Conservation (phyloP, 2,888 invertebrate genomes). For the Drosophila nigritarsus region DNA sequence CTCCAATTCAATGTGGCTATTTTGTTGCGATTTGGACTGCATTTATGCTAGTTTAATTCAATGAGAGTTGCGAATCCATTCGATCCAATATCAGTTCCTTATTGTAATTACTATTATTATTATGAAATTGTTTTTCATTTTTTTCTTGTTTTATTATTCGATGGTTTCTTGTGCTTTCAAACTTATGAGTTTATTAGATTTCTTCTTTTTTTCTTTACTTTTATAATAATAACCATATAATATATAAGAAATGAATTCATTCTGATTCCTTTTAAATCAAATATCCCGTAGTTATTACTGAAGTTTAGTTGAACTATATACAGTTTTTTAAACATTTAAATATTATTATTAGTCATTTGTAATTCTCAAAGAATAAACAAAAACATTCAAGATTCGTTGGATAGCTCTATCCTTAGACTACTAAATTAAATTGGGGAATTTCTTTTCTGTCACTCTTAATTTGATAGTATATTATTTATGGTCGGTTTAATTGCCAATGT, state of each 20-base stretch:
- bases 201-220: background rate
- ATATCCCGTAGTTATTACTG: too few relatives aligned
- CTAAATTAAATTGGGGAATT: background rate
- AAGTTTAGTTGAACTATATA: too few relatives aligned
- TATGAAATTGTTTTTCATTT: background rate
- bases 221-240: background rate
- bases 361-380: background rate
- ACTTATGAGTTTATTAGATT: background rate
- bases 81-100: background rate
- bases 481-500: too few relatives aligned
- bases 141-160: background rate
- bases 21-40: slow-evolving; percentile 5
- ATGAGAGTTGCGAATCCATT: slow-evolving; percentile 16
- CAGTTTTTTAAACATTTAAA: too few relatives aligned
- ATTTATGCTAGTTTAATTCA: slow-evolving; percentile 13
- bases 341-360: too few relatives aligned
- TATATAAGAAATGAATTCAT: background rate
- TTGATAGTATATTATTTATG: background rate
- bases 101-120: background rate
- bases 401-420: background rate
- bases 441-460: background rate
- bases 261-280: too few relatives aligned
- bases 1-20: slow-evolving; percentile 35
- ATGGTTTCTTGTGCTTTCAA: background rate
- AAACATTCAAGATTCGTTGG: background rate